Evolutionary conservation across 1,140 invertebrate genomes (phyloP), one percentile per base, ranked within the genome.

Genomic region (Brachionus plicatilis): DNA sequence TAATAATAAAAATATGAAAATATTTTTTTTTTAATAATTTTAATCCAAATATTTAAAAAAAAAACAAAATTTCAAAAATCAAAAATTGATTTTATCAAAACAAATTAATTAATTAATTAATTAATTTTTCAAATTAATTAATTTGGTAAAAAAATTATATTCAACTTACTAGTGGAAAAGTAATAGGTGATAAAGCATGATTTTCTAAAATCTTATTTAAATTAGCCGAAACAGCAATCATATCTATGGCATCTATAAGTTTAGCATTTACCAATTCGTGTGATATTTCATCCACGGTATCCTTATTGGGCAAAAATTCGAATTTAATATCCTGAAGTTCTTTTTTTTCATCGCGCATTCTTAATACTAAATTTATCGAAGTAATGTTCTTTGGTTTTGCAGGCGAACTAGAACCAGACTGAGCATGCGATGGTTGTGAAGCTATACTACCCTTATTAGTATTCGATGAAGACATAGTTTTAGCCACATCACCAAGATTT

Each of bases 251-350:
- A 78, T 84, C 83, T 3, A 84, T 76, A 41, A 84, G 65, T 37
- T 84, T 75, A 27, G 83, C 83, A 56, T 75, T 75, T 2, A 84
- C 83, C 7, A 84, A 20, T 45, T 84, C 83, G n/a, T 56, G 45
- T 8, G 66, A 66, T 68, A 84, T 75, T 9, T 72, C 72, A 29
- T 72, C 66, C 2, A 84, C 83, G 14, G 68, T 72, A 33, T 84
- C 83, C 33, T 56, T 78, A 7, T 41, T 66, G 9, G 66, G 66
- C 33, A 56, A 43, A 65, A 76, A 84, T 29, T 84, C 83, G 45
- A 84, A 84, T 37, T 84, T 84, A 17, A 84, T 84, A 78, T 84
- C 83, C 27, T 84, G 66, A 27, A 84, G 43, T 33, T 84, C 83
- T 56, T 66, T 66, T 84, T 84, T 66, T 65, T 56, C 68, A 66